These are phyloP conservation scores for Operophtera brumata DNA, from an alignment of 2,888 invertebrate genomes.

Conservation along the genomic window DNA sequence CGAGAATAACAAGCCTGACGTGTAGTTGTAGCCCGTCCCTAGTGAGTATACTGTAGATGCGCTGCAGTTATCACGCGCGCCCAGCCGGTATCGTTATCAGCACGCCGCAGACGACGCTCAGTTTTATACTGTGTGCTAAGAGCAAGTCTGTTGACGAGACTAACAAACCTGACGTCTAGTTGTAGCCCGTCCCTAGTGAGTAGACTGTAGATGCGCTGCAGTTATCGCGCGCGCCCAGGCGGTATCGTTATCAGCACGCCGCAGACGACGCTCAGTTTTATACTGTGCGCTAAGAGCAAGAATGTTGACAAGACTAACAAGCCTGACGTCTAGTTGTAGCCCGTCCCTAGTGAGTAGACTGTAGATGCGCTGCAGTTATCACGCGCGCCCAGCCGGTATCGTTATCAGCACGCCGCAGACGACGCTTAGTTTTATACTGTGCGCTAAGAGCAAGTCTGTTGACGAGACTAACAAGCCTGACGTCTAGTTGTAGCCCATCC, in stretches of 20 bases:
- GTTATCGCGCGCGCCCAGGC: constrained; percentile 58
- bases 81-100: constrained; percentile 57
- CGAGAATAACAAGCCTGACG: too few species aligned
- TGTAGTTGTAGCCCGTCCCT: too few species aligned
- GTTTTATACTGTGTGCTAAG: constrained; percentile 52
- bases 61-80: constrained; percentile 52
- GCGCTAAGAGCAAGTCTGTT: too few species aligned
- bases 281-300: constrained; percentile 47
- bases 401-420: constrained; percentile 52
- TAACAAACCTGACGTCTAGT: too few species aligned
- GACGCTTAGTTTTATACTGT: constrained; percentile 53
- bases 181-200: too few species aligned
- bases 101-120: constrained; percentile 50
- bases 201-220: constrained; percentile 43
- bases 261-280: constrained; percentile 54
- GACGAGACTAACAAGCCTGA: too few species aligned
- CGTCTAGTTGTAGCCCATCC: too few species aligned
- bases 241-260: constrained; percentile 53
- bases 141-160: too few species aligned
- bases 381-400: constrained; percentile 58
- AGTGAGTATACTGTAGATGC: too few species aligned
- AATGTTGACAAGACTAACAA: too few species aligned
- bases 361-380: constrained; percentile 50
- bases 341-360: too few species aligned
- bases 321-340: too few species aligned